phyloP scores from a whole-genome alignment of 2,888 invertebrate species.

The Oscheius sp. region DNA sequence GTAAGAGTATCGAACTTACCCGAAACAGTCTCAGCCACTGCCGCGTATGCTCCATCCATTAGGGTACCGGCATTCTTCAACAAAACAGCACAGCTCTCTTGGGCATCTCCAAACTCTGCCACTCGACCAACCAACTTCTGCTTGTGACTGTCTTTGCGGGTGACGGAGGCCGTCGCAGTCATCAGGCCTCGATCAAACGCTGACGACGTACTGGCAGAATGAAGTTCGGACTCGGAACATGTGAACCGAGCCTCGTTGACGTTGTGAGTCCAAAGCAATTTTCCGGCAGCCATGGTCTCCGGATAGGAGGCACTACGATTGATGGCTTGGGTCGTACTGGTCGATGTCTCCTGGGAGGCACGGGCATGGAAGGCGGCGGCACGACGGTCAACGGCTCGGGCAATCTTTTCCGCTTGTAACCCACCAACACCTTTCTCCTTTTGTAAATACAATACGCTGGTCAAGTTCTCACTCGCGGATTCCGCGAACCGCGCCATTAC shows the following conservation, averaged over 20 bases:
- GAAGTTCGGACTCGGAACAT: slow-evolving; percentile 27
- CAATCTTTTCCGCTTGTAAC: slow-evolving; percentile 20
- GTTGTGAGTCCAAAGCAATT: slow-evolving; percentile 18
- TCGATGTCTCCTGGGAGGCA: slow-evolving; percentile 17
- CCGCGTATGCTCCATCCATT: slow-evolving; percentile 52
- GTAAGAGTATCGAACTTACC: slow-evolving; percentile 50
- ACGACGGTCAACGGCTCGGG: slow-evolving; percentile 27
- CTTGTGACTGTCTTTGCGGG: slow-evolving; percentile 40
- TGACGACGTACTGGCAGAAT: slow-evolving; percentile 25
- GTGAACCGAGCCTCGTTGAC: slow-evolving; percentile 3
- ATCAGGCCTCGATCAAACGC: slow-evolving; percentile 9
- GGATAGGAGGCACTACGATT: slow-evolving; percentile 27
- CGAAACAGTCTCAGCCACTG: slow-evolving; percentile 60
- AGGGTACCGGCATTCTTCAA: slow-evolving; percentile 66
- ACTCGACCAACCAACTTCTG: slow-evolving; percentile 22
- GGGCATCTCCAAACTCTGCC: slow-evolving; percentile 59
- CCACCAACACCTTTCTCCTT: slow-evolving; percentile 45
- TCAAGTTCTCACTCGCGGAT: slow-evolving; percentile 51
- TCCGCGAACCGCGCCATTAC: slow-evolving; percentile 46
- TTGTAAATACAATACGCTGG: slow-evolving; percentile 55
- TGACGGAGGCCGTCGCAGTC: slow-evolving; percentile 22
- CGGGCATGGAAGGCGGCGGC: slow-evolving; percentile 25
- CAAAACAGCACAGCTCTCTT: slow-evolving; percentile 69
- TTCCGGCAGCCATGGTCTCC: slow-evolving; percentile 36
- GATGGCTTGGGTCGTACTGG: slow-evolving; percentile 21